Base-by-base conservation (phyloP, 2,888 invertebrate species). In the Polydrusus cervinus region DNA sequence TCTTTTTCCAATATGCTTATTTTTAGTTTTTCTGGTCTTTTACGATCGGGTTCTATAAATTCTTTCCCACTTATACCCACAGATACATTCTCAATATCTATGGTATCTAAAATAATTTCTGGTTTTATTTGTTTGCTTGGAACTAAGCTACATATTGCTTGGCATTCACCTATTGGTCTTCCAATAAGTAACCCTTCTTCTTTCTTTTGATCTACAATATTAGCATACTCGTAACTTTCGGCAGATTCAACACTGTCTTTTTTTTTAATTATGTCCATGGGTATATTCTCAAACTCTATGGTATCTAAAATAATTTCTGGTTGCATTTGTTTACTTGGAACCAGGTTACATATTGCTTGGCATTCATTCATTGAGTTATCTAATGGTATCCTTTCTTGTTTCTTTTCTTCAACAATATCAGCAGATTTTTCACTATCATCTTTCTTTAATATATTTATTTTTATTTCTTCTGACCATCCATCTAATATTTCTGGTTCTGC, bases 121-220 rank as follows among this genome's bases (percentile, higher is more conserved):
- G 18, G 16, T 43, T 43, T 11, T 43, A 9, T n/a, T 3, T 20
- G 16, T 45, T 38, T 20, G 0, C 11, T 20, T 43, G 18, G 18
- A 43, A 18, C 18, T 7, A 61, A 61, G 43, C 6, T 43, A 18
- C 61, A 61, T 61, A 11, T 20, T 25, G 53, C 53, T 30, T 25
- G 25, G 20, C 53, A 53, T 53, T 53, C 25, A 8, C 53, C 25
- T 3, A 25, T 25, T 2, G 53, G 13, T n/a, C 25, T 53, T 25
- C 53, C 25, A 25, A 25, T 13, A 0, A 10, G 25, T 25, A 53
- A 25, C 5, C 1, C 5, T 6, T 20, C 25, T 8, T 3, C 49
- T 18, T 18, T 16, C 18, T 8, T 49, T 49, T 18, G 16, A 16
- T 49, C 49, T 49, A 16, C 7, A 16, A 9, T 3, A 34, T 34